A percentile compares a stretch with the other conserved stretches of the same genome.
phyloP scores from a whole-genome alignment of 2,113 vertebrate species.

The Pipra filicauda region DNA sequence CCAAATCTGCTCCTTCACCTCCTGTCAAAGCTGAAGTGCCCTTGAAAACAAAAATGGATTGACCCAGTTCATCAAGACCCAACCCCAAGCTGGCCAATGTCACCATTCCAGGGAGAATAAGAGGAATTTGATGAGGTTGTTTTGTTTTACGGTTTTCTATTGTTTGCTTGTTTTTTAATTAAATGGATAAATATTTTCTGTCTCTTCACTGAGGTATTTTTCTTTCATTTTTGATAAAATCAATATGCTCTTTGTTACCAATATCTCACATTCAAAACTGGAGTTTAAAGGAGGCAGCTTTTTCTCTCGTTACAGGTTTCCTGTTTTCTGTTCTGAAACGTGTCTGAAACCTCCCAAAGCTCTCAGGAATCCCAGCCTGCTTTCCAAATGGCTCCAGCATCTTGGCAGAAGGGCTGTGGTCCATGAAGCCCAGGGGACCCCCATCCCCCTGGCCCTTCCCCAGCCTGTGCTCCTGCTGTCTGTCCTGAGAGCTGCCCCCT shows the following conservation, averaged over 20 bases:
- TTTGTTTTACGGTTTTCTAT: accelerated
- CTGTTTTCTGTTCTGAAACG: not conserved
- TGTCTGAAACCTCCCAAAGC: not conserved
- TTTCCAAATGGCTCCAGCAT: not conserved
- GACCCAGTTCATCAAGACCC: too few species aligned
- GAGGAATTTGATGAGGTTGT: not conserved
- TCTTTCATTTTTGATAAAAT: not conserved
- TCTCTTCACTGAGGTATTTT: not conserved
- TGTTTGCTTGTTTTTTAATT: not conserved
- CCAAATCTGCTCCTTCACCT: not conserved
- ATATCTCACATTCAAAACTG: not conserved
- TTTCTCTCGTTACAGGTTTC: not conserved
- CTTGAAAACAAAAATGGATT: not conserved
- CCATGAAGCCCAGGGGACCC: not conserved
- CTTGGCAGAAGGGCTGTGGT: not conserved
- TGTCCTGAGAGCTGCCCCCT: not conserved
- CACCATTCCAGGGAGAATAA: not conserved
- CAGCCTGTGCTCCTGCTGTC: not conserved
- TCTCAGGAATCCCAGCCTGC: not conserved
- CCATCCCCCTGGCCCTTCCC: accelerated
- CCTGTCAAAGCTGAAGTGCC: accelerated
- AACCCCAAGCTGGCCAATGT: not conserved
- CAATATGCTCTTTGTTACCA: not conserved
- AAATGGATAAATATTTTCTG: not conserved
- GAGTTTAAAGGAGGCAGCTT: not conserved